Evolutionary conservation across 2,888 invertebrate species (phyloP), one percentile per base, ranked within the genome.

Genomic region (Amphipyra berbera): DNA sequence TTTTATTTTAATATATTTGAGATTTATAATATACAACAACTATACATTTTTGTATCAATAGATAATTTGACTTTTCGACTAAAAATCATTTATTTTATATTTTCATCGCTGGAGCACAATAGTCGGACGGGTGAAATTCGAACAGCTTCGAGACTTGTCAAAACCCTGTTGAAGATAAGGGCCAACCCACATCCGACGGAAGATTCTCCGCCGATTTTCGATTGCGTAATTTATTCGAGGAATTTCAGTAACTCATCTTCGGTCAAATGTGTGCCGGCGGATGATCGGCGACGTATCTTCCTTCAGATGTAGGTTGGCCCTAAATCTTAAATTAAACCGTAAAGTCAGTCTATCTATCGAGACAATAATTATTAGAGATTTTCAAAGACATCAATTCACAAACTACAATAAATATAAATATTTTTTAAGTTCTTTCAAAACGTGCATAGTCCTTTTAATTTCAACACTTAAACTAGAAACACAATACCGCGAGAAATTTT

Each of bases 381-480:
- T 57, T 54, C 56, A 50, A 63, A 61, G 73, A 69, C 59, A 68
- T 56, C 61, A 55, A 69, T 45, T 72, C 61, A 71, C 63, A 76
- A 73, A 70, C 67, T 66, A 58, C 2, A 63, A 58, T 47, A 56
- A 54, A 61, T 73, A 73, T 76, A 73, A 79, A 79, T 79, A 71
- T 62, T 66, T 57, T 53, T 65, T 6, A 59, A 65, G 53, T 65
- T 50, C 46, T 61, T 62, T 61, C 50, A 46, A 66, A 77, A 79
- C 70, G 55, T 56, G 65, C 71, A 50, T 65, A 72, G 61, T 71
- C 48, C 40, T 59, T 72, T 73, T 68, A 62, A 50, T 56, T 61
- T 61, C 48, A 76, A 76, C 72, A 71, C 61, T 72, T 65, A 78
- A 13, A 56, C 33, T 48, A 61, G 30, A 4, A 46, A 40, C 46